phyloP scores from a whole-genome alignment of 2,797 vertebrate species.

The Sciurus vulgaris region DNA sequence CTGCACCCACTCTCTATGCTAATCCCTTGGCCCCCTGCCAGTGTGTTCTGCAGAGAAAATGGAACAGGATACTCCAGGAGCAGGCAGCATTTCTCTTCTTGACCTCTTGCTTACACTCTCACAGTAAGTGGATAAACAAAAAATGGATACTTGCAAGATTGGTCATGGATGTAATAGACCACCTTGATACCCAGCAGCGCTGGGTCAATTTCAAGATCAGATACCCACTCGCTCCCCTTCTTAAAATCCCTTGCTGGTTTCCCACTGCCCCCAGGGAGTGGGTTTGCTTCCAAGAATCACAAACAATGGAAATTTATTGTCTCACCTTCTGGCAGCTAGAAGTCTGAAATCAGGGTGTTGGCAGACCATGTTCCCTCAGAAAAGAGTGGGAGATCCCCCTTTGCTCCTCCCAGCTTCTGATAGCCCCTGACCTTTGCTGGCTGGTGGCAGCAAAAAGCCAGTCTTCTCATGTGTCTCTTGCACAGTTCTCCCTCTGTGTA shows the following conservation, averaged over 20 bases:
- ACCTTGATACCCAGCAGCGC: background rate
- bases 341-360: background rate
- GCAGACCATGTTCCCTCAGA: background rate
- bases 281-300: background rate
- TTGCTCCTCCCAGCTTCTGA: background rate
- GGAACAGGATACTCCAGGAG: background rate
- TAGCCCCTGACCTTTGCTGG: background rate
- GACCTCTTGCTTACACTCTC: background rate
- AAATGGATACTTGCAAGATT: background rate
- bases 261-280: too few species aligned
- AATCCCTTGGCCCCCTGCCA: background rate
- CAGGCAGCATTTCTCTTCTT: background rate
- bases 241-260: background rate
- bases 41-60: background rate
- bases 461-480: background rate
- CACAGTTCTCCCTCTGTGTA: background rate
- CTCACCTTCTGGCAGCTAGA: background rate
- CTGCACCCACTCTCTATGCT: too few species aligned
- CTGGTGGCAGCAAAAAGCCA: background rate
- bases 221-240: background rate
- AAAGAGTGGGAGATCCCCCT: background rate
- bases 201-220: background rate
- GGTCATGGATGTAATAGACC: background rate
- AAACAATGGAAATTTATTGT: background rate
- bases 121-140: background rate